Percentiles rank a stretch among this genome's conserved stretches.
Conservation (phyloP, 2,888 invertebrate genomes). For the Pediacus dermestoides region DNA sequence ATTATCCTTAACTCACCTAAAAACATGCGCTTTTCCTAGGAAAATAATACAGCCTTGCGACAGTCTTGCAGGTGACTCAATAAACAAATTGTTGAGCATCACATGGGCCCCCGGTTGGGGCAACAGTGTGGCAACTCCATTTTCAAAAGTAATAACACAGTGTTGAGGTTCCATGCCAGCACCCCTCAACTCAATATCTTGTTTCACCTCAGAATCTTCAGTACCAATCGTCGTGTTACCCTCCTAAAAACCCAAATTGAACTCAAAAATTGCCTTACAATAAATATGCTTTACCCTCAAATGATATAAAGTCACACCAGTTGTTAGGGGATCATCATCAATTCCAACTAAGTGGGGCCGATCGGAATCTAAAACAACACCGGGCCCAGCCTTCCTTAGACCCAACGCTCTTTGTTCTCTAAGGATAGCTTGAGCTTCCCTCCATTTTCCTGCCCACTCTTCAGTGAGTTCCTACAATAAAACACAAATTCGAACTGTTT, state of each 20-base stretch:
- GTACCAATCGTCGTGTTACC: constrained; percentile 84
- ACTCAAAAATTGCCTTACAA: background rate
- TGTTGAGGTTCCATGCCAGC: constrained; percentile 75
- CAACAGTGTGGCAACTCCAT: constrained; percentile 70
- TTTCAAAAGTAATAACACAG: constrained; percentile 68
- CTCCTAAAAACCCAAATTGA: constrained; percentile 57
- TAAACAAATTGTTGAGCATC: constrained; percentile 77
- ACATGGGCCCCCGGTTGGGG: constrained; percentile 73
- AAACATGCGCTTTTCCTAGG: constrained; percentile 60
- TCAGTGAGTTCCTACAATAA: constrained; percentile 62
- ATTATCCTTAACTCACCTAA: constrained; percentile 42
- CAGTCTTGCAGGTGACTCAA: constrained; percentile 73
- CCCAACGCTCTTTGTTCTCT: constrained; percentile 86
- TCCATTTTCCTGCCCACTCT: constrained; percentile 92
- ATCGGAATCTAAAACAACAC: constrained; percentile 85
- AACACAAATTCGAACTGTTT: background rate
- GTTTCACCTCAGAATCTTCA: constrained; percentile 63
- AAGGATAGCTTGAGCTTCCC: constrained; percentile 82
- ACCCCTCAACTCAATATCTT: constrained; percentile 75
- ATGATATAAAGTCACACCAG: constrained; percentile 88
- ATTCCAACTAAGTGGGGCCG: constrained; percentile 90
- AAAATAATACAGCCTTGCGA: constrained; percentile 71
- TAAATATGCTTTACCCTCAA: constrained; percentile 58
- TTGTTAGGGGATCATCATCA: constrained; percentile 84
- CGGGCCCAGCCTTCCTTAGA: constrained; percentile 80